Percentiles rank a stretch among this genome's conserved stretches.
Conservation (phyloP, 2,797 vertebrate species). For the Mastacembelus armatus region DNA sequence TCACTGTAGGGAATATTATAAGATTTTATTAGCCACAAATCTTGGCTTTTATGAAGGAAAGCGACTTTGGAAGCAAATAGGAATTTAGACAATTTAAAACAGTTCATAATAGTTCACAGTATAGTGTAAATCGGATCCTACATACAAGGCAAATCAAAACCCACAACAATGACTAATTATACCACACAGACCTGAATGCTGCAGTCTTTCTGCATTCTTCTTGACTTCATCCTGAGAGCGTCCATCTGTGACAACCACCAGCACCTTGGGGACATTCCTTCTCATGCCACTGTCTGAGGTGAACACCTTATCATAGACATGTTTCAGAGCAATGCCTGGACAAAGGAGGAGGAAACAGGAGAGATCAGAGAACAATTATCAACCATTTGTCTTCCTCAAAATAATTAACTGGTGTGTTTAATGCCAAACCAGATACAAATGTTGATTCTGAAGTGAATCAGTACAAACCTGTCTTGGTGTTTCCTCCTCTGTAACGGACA, state of each 20-base stretch:
- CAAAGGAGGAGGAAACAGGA: not conserved
- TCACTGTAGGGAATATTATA: slow-evolving; percentile 11
- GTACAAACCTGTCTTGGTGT: slow-evolving; percentile 93
- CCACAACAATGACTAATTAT: not conserved
- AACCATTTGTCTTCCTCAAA: not conserved
- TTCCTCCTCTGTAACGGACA: slow-evolving; percentile 96
- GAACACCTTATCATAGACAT: slow-evolving; percentile 94
- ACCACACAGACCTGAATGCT: slow-evolving; percentile 90
- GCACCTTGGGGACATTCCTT: slow-evolving; percentile 94
- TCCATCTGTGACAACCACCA: slow-evolving; percentile 98
- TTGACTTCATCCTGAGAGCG: slow-evolving; percentile 98
- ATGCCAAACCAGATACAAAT: too few relatives aligned
- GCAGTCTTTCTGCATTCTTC: slow-evolving; percentile 92
- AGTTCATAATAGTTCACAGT: too few relatives aligned
- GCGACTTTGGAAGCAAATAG: slow-evolving; percentile 13
- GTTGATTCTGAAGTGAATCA: not conserved
- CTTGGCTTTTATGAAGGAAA: slow-evolving; percentile 10
- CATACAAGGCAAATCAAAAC: not conserved
- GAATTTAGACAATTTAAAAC: not conserved
- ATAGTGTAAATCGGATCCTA: not conserved
- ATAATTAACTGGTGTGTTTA: not conserved
- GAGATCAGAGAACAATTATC: not conserved
- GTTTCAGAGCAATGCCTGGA: slow-evolving; percentile 92
- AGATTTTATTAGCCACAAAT: slow-evolving; percentile 30
- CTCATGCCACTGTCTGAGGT: slow-evolving; percentile 95